phyloP scores from a whole-genome alignment of 1,140 invertebrate genomes.

The Hyphantria cunea region DNA sequence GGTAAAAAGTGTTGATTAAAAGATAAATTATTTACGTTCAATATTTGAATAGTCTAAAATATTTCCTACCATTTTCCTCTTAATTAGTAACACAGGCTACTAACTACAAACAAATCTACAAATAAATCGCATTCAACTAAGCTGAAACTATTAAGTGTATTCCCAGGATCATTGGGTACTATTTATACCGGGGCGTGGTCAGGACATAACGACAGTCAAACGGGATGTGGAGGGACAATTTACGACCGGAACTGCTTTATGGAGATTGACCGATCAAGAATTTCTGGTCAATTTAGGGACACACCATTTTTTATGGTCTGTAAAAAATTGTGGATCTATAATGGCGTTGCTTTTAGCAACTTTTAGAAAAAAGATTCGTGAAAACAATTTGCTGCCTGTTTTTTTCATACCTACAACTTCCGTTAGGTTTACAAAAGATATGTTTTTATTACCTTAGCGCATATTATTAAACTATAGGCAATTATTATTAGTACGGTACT shows the following conservation, averaged over 20 bases:
- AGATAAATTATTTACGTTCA: no score
- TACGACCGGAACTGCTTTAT: constrained; percentile 46
- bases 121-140: not conserved
- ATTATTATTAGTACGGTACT: no score
- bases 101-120: not conserved
- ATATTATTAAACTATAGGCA: no score
- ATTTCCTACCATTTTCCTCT: no score
- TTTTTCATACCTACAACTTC: constrained; percentile 11
- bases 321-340: constrained; percentile 16
- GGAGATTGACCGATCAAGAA: constrained; percentile 39
- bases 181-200: constrained; percentile 34
- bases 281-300: constrained; percentile 30
- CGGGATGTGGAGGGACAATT: constrained; percentile 39
- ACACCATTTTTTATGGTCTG: not conserved
- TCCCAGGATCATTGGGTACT: constrained; percentile 24
- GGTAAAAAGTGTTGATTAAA: not conserved
- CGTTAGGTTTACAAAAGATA: not conserved
- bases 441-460: no score
- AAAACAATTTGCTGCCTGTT: not conserved
- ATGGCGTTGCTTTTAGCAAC: constrained; percentile 21
- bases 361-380: not conserved
- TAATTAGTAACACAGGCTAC: no score
- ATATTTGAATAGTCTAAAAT: no score
- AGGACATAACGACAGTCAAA: constrained; percentile 35
- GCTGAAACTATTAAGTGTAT: constrained; percentile 16